Evolutionary conservation across 2,797 vertebrate genomes (phyloP), one percentile per base, ranked within the genome.

Genomic region (Columba guinea): DNA sequence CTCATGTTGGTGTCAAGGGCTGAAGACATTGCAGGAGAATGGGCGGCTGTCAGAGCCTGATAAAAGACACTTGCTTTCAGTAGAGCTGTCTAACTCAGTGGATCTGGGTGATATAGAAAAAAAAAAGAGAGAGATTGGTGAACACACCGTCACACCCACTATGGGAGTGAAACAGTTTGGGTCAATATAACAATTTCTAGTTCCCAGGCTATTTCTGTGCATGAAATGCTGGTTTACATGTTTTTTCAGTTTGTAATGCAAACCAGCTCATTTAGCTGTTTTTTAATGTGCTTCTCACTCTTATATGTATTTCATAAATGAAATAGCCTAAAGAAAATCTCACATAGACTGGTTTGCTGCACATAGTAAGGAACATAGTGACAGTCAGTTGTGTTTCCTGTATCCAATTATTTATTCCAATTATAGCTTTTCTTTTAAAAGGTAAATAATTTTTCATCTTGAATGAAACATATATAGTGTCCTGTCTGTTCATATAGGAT

Each of bases 1-100:
- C 98, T 99, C 99, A 99, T 99, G 98, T 98, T 99, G 98, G 98
- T 98, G 94, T 98, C 92, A 74, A 97, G 87, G 65, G 67, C 98
- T 30, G 98, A 97, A 97, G 98, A 97, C 98, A 98, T 98, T 95
- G 80, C 97, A 76, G 86, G 35, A 70, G 60, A 83, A 92, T 58
- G 75, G 53, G 19, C 37, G 91, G 71, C 97, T 98, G 98, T 76
- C 71, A 70, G 44, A 70, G 71, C 96, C 95, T 98, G 98, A 98
- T 98, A 98, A 97, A 97, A 96, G 89, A 88, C 44, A 70, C 85
- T 96, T 96, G 94, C 95, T 96, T 98, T 97, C 98, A 98, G 98
- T 94, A 93, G 91, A 94, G 92, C 75, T 97, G 94, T 67, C 83
- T 62, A 68, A 48, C 97, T 97, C 84, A 77, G 30, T 73, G 82